These are phyloP conservation scores for Drosophila aldrichi DNA, from an alignment of 2,888 invertebrate species.

Conservation along the genomic window DNA sequence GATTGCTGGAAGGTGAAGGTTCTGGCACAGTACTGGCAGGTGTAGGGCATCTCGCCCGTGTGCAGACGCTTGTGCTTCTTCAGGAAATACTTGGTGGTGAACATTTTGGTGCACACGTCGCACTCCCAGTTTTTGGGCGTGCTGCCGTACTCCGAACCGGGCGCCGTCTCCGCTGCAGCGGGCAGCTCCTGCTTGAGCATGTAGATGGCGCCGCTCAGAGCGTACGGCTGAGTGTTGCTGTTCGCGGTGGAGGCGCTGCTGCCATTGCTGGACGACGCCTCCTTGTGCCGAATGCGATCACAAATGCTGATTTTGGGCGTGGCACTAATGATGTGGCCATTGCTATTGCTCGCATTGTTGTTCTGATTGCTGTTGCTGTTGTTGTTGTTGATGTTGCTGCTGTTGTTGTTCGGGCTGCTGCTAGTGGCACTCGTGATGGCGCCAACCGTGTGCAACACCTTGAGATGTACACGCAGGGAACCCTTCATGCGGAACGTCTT, in stretches of 20 bases:
- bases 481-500: constrained; percentile 93
- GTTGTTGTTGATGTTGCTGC: constrained; percentile 28
- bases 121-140: constrained; percentile 94
- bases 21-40: constrained; percentile 92
- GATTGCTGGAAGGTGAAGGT: constrained; percentile 96
- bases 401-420: constrained; percentile 38
- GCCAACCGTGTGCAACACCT: constrained; percentile 89
- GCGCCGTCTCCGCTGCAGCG: constrained; percentile 18
- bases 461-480: constrained; percentile 92
- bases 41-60: constrained; percentile 95
- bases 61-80: constrained; percentile 95
- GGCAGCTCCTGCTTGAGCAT: constrained; percentile 62
- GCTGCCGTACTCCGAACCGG: constrained; percentile 43
- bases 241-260: not conserved
- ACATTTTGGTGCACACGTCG: constrained; percentile 93
- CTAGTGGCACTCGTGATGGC: constrained; percentile 22
- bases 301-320: constrained; percentile 80
- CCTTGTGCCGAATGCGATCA: constrained; percentile 81
- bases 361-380: constrained; percentile 38
- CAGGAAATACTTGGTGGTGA: constrained; percentile 95
- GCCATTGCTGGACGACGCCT: constrained; percentile 42
- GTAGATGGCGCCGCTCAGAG: constrained; percentile 68
- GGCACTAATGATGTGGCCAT: constrained; percentile 44
- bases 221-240: constrained; percentile 54
- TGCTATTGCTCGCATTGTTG: constrained; percentile 26